Percentiles rank a stretch among this genome's conserved stretches.
These are phyloP conservation scores for Thymelicus lineola DNA, from an alignment of 2,888 invertebrate species.

Conservation along the genomic window DNA sequence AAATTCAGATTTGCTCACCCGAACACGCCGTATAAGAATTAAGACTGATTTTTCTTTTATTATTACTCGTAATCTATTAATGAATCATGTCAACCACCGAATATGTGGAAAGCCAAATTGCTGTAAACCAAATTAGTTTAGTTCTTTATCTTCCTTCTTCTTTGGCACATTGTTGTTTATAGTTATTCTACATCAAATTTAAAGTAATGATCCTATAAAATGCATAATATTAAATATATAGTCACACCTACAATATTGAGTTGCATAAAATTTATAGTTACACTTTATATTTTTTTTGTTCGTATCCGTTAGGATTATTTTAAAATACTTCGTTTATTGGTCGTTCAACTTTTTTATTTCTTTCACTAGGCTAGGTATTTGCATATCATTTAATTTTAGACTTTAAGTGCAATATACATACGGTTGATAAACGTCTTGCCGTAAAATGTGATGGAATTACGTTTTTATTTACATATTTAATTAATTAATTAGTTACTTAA, in stretches of 20 bases:
- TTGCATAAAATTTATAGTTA: background rate
- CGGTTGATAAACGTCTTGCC: constrained; percentile 61
- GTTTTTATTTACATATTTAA: constrained; percentile 38
- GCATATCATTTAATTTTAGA: constrained; percentile 72
- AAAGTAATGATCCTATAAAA: background rate
- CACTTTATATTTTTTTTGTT: background rate
- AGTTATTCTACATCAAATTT: background rate
- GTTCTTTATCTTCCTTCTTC: constrained; percentile 33
- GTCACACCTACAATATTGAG: background rate
- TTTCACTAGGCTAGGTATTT: constrained; percentile 59
- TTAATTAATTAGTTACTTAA: constrained; percentile 27
- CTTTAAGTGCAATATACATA: constrained; percentile 71
- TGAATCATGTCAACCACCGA: constrained; percentile 53
- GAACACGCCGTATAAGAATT: constrained; percentile 35
- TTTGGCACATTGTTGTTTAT: background rate
- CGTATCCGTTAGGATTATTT: background rate
- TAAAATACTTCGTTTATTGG: background rate
- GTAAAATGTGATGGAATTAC: constrained; percentile 56
- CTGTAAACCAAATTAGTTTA: constrained; percentile 58
- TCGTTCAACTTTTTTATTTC: constrained; percentile 35
- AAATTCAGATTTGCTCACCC: constrained; percentile 43
- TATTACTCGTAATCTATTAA: too few species aligned
- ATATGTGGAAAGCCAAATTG: constrained; percentile 60
- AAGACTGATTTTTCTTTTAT: constrained; percentile 54
- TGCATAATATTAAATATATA: constrained; percentile 24